Percentiles rank a stretch among this genome's conserved stretches.
Conservation (phyloP, 2,113 vertebrate genomes). For the Phocoena sinus region DNA sequence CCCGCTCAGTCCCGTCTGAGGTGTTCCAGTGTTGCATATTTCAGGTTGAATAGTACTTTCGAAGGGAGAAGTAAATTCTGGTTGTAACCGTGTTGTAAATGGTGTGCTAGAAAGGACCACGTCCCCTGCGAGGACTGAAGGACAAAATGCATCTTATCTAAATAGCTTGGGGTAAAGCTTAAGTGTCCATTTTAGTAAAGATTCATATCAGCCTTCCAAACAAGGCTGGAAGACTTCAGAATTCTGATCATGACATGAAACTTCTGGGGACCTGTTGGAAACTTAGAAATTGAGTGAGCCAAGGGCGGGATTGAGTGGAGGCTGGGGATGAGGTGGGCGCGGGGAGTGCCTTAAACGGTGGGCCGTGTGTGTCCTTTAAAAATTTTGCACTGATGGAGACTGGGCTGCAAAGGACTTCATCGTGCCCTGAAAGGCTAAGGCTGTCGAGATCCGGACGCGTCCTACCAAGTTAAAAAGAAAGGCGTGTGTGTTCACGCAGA, state of each 20-base stretch:
- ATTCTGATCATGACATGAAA: background rate
- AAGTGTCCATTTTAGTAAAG: background rate
- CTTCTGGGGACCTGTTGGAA: slow-evolving; percentile 51
- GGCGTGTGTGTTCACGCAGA: background rate
- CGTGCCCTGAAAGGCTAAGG: background rate
- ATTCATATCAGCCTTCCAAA: background rate
- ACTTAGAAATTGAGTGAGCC: background rate
- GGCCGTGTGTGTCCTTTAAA: background rate
- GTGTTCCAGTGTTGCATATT: background rate
- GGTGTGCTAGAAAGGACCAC: background rate
- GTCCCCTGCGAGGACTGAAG: background rate
- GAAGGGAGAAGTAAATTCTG: slow-evolving; percentile 11
- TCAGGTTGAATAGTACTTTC: background rate
- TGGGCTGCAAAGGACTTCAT: background rate
- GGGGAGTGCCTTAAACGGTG: background rate
- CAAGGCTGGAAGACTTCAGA: background rate
- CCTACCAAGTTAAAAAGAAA: background rate
- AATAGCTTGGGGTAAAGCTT: background rate
- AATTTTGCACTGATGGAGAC: background rate
- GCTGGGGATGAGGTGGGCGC: background rate
- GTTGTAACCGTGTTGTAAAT: slow-evolving; percentile 19
- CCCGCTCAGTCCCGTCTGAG: background rate
- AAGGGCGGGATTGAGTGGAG: background rate
- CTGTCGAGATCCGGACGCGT: background rate
- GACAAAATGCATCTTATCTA: background rate